phyloP scores from a whole-genome alignment of 2,113 vertebrate species.

The Heterochromis multidens region DNA sequence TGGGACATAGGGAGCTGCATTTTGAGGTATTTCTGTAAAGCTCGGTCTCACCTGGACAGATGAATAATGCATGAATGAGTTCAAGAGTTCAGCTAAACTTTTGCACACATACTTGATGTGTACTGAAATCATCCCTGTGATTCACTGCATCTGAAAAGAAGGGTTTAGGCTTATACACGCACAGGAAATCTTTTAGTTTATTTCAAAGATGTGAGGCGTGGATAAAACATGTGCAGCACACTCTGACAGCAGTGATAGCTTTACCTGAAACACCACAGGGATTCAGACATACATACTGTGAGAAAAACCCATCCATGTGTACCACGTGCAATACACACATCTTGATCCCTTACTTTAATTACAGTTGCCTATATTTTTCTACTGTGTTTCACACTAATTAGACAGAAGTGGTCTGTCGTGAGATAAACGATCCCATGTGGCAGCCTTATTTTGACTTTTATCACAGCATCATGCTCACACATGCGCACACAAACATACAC shows the following conservation, averaged over 20 bases:
- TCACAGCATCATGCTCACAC: conserved; percentile 36
- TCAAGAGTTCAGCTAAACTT: neutral
- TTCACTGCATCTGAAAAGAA: neutral
- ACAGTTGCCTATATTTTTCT: conserved; percentile 60
- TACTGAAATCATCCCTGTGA: neutral
- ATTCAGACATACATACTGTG: conserved; percentile 4
- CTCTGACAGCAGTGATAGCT: conserved; percentile 30
- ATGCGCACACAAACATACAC: neutral
- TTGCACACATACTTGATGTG: neutral
- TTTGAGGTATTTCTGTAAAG: neutral
- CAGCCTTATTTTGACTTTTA: conserved; percentile 64
- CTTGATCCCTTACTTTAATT: conserved; percentile 52
- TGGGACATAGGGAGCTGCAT: neutral
- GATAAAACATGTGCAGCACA: conserved; percentile 10
- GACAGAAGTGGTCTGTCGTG: conserved; percentile 71
- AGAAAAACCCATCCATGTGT: neutral
- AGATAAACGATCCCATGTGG: conserved; percentile 77
- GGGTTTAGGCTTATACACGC: neutral
- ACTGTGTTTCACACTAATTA: conserved; percentile 72
- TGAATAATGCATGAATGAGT: neutral
- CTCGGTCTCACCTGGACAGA: conserved; percentile 1
- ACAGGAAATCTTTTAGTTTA: conserved; percentile 9
- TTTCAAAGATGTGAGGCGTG: neutral
- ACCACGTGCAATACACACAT: conserved; percentile 39
- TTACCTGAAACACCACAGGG: conserved; percentile 31